phyloP scores from a whole-genome alignment of 1,140 invertebrate genomes.

The Nomia melanderi region DNA sequence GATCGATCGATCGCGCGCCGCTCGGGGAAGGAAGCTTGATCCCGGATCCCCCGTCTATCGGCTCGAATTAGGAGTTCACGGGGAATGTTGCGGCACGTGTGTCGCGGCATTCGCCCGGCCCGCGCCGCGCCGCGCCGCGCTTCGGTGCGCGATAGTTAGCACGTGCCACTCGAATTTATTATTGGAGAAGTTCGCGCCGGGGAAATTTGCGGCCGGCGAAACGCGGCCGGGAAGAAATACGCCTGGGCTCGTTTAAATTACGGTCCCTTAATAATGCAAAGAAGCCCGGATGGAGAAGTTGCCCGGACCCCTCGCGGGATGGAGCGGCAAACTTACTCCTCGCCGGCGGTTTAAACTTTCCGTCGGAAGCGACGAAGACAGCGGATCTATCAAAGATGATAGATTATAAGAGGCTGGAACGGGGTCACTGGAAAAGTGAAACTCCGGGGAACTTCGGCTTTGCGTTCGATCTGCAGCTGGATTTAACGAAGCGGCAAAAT shows the following conservation, averaged over 20 bases:
- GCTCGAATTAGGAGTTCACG: constrained; percentile 26
- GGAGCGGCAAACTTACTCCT: neutral
- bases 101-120: neutral
- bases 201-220: neutral
- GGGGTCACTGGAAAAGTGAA: too few species aligned
- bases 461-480: too few species aligned
- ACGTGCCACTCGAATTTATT: neutral
- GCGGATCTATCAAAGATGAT: neutral
- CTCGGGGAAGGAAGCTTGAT: constrained; percentile 63
- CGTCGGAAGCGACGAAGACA: neutral
- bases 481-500: too few species aligned
- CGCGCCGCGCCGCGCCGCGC: too few species aligned
- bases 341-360: neutral
- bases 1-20: constrained; percentile 59
- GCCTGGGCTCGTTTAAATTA: neutral
- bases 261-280: neutral
- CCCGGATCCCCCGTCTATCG: neutral
- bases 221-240: neutral
- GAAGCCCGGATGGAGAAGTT: neutral
- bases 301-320: neutral
- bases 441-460: too few species aligned
- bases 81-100: constrained; percentile 2
- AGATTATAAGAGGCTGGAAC: neutral
- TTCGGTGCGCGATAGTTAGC: neutral
- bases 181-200: neutral